Conservation (phyloP, 2,888 invertebrate species). For the Abrostola triplasia region DNA sequence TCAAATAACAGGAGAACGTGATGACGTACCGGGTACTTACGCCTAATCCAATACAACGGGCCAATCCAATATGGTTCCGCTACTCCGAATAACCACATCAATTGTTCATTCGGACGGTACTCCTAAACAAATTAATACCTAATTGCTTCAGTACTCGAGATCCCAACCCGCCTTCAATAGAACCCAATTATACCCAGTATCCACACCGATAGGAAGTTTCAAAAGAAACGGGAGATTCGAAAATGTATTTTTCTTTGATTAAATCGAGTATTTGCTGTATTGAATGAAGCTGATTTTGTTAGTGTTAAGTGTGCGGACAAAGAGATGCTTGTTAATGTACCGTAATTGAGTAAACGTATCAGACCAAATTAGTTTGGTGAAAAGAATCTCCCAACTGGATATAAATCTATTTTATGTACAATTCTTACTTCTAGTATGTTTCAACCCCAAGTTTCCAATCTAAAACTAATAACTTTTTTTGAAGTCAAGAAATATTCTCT, state of each 20-base stretch:
- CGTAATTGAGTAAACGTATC: conserved; percentile 17
- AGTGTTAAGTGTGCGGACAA: conserved; percentile 26
- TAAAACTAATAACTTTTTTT: too few species aligned
- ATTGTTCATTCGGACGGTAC: conserved; percentile 66
- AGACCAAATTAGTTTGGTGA: conserved; percentile 16
- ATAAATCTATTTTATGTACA: background rate
- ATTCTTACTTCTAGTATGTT: background rate
- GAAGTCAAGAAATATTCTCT: too few species aligned
- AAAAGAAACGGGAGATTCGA: conserved; percentile 42
- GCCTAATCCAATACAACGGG: conserved; percentile 42
- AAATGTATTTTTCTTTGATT: conserved; percentile 62
- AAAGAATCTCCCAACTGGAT: conserved; percentile 7
- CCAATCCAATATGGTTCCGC: conserved; percentile 45
- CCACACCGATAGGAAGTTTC: conserved; percentile 39
- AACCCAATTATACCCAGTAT: conserved; percentile 61
- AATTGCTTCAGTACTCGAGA: conserved; percentile 62
- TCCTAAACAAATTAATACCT: conserved; percentile 70
- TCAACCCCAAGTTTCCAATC: background rate
- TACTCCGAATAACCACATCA: conserved; percentile 61
- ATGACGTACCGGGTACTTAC: conserved; percentile 36
- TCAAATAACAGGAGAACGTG: conserved; percentile 28
- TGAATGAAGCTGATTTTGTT: conserved; percentile 29
- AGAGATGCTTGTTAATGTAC: conserved; percentile 14
- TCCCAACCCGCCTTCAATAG: conserved; percentile 47
- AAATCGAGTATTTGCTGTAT: conserved; percentile 50